phyloP scores from a whole-genome alignment of 2,797 vertebrate genomes.

The Jordanella pulchra region DNA sequence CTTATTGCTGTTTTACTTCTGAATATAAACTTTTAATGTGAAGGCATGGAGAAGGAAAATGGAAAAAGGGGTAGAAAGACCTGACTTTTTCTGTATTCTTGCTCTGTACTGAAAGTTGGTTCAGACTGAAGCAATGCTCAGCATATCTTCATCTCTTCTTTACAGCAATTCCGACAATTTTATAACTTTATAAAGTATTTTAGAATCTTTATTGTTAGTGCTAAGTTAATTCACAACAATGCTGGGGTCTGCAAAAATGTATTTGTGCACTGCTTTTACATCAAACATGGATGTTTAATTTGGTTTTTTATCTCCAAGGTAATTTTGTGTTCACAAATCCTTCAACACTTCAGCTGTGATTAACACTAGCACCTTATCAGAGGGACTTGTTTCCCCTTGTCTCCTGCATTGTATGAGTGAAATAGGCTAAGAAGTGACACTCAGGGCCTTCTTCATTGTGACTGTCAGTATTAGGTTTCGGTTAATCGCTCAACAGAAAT shows the following conservation, averaged over 20 bases:
- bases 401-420: slow-evolving; percentile 37
- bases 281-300: not conserved
- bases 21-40: too few species aligned
- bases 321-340: slow-evolving; percentile 18
- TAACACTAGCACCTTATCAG: slow-evolving; percentile 15
- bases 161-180: not conserved
- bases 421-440: slow-evolving; percentile 46
- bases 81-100: too few species aligned
- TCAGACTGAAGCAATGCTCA: too few species aligned
- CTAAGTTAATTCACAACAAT: slow-evolving; percentile 10
- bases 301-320: slow-evolving; percentile 24
- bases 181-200: not conserved
- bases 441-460: slow-evolving; percentile 39
- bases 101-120: too few species aligned
- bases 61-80: too few species aligned
- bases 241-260: slow-evolving; percentile 22
- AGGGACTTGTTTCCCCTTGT: slow-evolving; percentile 55
- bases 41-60: too few species aligned
- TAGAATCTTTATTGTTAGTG: not conserved
- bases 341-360: slow-evolving; percentile 17
- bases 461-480: slow-evolving; percentile 39
- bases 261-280: slow-evolving; percentile 13
- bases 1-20: too few species aligned
- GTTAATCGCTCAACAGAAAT: slow-evolving; percentile 25
- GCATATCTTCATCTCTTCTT: too few species aligned